Evolutionary conservation across 2,113 vertebrate genomes (phyloP), one percentile per base, ranked within the genome.

Genomic region (Plestiodon gilberti): DNA sequence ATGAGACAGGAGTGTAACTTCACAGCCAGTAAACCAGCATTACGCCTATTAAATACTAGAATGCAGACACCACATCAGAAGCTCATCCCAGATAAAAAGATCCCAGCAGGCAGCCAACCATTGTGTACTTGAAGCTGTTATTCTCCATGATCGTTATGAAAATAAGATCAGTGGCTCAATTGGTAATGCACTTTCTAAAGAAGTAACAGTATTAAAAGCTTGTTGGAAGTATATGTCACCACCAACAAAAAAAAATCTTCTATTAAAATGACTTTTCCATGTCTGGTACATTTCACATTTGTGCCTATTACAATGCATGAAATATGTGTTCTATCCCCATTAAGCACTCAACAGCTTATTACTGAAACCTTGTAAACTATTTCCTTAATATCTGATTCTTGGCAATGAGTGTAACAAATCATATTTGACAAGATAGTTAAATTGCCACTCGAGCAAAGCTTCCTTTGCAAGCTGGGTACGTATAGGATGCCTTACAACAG

Each of bases 221-320:
- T 90, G 89, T 89, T 91, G 55, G 35, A 69, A 89, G 65, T 89
- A 35, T 62, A 20, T 92, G 89, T 91, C 90, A 88, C 89, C 87
- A 90, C 82, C 88, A 94, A 61, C 76, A 89, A 81, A 38, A 74
- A 59, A 80, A 88, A 89, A 90, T 87, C 88, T 82, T 92, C 2
- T 71, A 88, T 89, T 91, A 88, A 93, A 93, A 90, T 35, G 35
- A 71, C 82, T 90, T 92, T 48, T 10, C 61, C 87, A 1, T 89
- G 64, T 82, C 87, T 86, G 83, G 82, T 33, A 84, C 87, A 85
- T 91, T 92, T 91, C 86, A 80, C 86, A 84, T 90, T 92, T 89
- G 30, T 88, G 82, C 89, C 88, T 93, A 87, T 93, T 95, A 89
- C 94, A 95, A 93, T 93, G 86, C 78, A 89, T 93, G 89, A 92